Evolutionary conservation across 1,140 invertebrate species (phyloP).

Genomic region (Drosophila paulistorum): DNA sequence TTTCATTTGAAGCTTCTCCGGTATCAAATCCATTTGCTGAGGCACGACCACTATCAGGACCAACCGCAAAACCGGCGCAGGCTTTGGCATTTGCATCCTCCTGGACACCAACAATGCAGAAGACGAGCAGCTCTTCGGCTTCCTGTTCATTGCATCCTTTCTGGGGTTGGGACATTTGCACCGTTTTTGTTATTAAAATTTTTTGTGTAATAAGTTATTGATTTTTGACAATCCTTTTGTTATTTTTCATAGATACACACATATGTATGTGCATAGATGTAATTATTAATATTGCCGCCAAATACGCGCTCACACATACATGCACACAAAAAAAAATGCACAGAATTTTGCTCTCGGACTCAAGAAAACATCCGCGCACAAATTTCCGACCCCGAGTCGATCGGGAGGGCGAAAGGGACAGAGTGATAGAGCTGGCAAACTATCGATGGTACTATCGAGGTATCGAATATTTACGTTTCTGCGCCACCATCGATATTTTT

Average conservation of each 20-base stretch:
- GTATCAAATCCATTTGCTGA: slow-evolving; percentile 69
- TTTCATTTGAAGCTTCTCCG: slow-evolving; percentile 10
- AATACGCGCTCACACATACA: no score
- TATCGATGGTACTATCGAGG: no score
- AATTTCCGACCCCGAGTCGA: no score
- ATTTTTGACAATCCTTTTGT: slow-evolving; percentile 35
- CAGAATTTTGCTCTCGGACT: no score
- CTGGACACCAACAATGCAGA: slow-evolving; percentile 47
- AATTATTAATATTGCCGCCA: no score
- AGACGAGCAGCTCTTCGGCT: slow-evolving; percentile 39
- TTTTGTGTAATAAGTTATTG: slow-evolving; percentile 50
- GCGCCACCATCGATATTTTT: no score
- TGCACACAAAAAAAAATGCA: no score
- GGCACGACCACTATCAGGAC: slow-evolving; percentile 62
- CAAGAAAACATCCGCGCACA: no score
- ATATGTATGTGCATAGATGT: background rate
- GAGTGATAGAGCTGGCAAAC: no score
- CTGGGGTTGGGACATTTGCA: slow-evolving; percentile 52
- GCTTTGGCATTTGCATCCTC: slow-evolving; percentile 25
- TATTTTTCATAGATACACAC: slow-evolving; percentile 28
- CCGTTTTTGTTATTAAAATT: slow-evolving; percentile 16
- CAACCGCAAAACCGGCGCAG: slow-evolving; percentile 16
- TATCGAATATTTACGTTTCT: no score
- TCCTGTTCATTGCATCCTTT: slow-evolving; percentile 17
- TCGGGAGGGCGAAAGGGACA: no score